A percentile compares a stretch with the other conserved stretches of the same genome.
Conservation (phyloP, 2,888 invertebrate genomes). For the Machimus atricapillus region DNA sequence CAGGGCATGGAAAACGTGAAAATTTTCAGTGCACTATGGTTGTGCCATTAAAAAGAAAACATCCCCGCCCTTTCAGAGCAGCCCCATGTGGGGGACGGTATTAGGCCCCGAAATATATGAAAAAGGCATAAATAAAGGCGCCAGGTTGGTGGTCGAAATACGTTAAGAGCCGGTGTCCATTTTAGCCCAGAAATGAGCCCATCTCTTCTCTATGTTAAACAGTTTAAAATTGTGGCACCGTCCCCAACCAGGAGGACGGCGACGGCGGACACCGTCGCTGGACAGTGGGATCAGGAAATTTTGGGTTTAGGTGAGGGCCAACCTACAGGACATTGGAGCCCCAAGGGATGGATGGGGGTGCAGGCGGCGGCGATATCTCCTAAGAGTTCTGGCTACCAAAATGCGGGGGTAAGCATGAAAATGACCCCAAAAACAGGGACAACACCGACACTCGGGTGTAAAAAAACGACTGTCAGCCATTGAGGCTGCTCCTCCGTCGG, state of each 20-base stretch:
- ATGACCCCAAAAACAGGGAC: constrained; percentile 13
- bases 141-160: constrained; percentile 35
- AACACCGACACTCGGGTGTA: background rate
- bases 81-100: background rate
- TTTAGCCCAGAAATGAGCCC: constrained; percentile 32
- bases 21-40: background rate
- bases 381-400: background rate
- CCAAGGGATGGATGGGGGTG: background rate
- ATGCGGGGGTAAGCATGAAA: constrained; percentile 16
- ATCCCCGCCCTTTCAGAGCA: background rate
- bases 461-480: constrained; percentile 28
- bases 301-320: background rate
- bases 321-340: background rate
- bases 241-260: background rate
- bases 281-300: background rate
- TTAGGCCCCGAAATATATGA: constrained; percentile 24
- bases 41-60: background rate
- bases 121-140: constrained; percentile 34
- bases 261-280: background rate
- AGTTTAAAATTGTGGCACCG: constrained; percentile 29
- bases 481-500: background rate
- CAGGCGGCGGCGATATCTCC: background rate
- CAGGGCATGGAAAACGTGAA: background rate
- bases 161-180: constrained; percentile 35
- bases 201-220: constrained; percentile 26